Evolutionary conservation across 1,140 invertebrate species (phyloP), one percentile per base, ranked within the genome.

Genomic region (Protaetia brevitarsis): DNA sequence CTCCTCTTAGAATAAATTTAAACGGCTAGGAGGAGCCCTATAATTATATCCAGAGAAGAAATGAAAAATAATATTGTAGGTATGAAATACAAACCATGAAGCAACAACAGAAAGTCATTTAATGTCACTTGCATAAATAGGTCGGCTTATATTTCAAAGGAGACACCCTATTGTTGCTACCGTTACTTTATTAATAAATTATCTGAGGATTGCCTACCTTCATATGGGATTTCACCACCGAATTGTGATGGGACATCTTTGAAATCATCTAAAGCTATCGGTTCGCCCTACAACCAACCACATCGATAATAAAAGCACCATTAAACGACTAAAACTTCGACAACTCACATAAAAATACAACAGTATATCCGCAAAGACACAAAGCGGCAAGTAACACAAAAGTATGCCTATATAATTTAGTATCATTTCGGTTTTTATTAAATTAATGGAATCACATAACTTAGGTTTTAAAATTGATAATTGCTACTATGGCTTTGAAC

Each of bases 231-330:
- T 1, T 78, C 65, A 0, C 74, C 76, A 11, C 89, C 90, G 75
- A 92, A 91, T 71, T 78, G 79, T 0, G 89, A 87, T 30, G 87
- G 87, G 74, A 88, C 77, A 74, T 90, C 89, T 68, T 81, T 80
- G 71, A 89, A 90, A 70, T 88, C 87, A 37, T 86, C 84, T 68
- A 34, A 36, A 26, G 60, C 29, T 19, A 36, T 23, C 7, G 29
- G 60, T 62, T 62, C 60, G 2, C 21, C 19, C 60, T 62, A 36
- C 13, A 62, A 62, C 21, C 21, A 2, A 29, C 26, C 0, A 21
- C 11, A 59, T 31, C 3, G 10, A 13, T 30, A 57, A 60, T 59
- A 8, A 59, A 29, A 59, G 7, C 7, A 13, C 28, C 1, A 30
- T 7, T 45, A 19, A 4, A 8, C 23, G 5, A 51, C 4, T 16